Evolutionary conservation across 2,888 invertebrate species (phyloP).

Genomic region (Polyploca ridens): DNA sequence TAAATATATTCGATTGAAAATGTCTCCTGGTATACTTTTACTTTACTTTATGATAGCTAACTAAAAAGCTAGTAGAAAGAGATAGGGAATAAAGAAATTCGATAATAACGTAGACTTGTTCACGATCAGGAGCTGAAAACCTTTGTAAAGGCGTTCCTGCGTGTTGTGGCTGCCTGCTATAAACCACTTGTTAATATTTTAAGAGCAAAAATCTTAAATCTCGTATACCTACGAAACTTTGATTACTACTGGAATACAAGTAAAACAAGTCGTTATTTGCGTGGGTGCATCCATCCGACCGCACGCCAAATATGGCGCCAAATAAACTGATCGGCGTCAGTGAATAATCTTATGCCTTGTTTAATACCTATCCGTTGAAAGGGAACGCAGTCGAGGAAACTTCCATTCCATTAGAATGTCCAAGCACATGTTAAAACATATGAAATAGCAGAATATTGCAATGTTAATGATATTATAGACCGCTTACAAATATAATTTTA

Average conservation of each 20-base stretch:
- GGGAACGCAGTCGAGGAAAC: neutral
- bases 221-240: neutral
- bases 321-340: conserved; percentile 5
- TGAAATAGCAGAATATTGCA: neutral
- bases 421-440: neutral
- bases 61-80: too few relatives aligned
- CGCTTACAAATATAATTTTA: neutral
- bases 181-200: neutral
- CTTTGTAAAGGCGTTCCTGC: too few relatives aligned
- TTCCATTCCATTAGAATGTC: conserved; percentile 2
- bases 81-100: too few relatives aligned
- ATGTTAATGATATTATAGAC: neutral
- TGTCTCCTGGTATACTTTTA: too few relatives aligned
- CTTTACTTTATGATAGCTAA: too few relatives aligned
- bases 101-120: too few relatives aligned
- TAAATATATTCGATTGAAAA: too few relatives aligned
- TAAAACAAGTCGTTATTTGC: conserved; percentile 20
- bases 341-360: conserved; percentile 11
- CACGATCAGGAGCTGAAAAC: too few relatives aligned
- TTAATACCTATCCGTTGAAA: conserved; percentile 1
- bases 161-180: too few relatives aligned
- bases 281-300: conserved; percentile 50
- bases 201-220: neutral
- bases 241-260: conserved; percentile 7
- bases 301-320: conserved; percentile 49